Evolutionary conservation across 35 echinoderm and acorn worm genomes (phyloP).

Genomic region (Ptychodera flava): DNA sequence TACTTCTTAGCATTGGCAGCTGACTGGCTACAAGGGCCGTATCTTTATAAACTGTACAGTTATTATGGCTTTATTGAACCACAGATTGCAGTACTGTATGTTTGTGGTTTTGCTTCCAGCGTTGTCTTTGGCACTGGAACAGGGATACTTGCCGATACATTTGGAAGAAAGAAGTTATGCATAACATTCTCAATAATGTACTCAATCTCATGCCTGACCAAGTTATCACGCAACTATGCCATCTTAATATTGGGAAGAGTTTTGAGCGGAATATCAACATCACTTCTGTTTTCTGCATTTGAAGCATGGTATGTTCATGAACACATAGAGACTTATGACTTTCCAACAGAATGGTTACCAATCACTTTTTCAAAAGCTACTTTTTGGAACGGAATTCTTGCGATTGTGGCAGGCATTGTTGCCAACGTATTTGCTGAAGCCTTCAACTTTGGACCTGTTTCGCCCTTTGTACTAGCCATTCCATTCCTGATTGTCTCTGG

Average conservation of each 20-base stretch:
- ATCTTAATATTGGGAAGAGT: slow-evolving; percentile 77
- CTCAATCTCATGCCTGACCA: slow-evolving; percentile 86
- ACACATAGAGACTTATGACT: slow-evolving; percentile 89
- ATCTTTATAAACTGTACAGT: slow-evolving; percentile 94
- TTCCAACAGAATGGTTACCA: slow-evolving; percentile 90
- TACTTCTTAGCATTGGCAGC: slow-evolving; percentile 86
- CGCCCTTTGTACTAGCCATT: slow-evolving; percentile 89
- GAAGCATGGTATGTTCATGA: slow-evolving; percentile 97
- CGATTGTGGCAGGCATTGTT: slow-evolving; percentile 71
- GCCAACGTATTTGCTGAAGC: slow-evolving; percentile 71
- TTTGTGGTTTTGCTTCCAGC: slow-evolving; percentile 90
- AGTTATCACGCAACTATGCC: slow-evolving; percentile 67
- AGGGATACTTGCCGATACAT: slow-evolving; percentile 57
- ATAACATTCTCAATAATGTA: slow-evolving; percentile 94
- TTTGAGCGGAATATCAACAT: slow-evolving; percentile 84
- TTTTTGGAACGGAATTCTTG: slow-evolving; percentile 87
- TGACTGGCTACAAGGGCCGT: slow-evolving; percentile 94
- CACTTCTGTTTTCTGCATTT: slow-evolving; percentile 87
- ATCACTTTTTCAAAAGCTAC: slow-evolving; percentile 85
- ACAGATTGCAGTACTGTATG: slow-evolving; percentile 92
- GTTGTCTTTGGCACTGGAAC: slow-evolving; percentile 78
- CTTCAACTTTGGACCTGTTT: slow-evolving; percentile 62
- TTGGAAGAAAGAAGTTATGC: slow-evolving; percentile 91
- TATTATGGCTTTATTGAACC: slow-evolving; percentile 93
- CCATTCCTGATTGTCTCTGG: slow-evolving; percentile 80